Evolutionary conservation across 2,888 invertebrate species (phyloP), one percentile per base, ranked within the genome.

Genomic region (Oxyteleia sp.): DNA sequence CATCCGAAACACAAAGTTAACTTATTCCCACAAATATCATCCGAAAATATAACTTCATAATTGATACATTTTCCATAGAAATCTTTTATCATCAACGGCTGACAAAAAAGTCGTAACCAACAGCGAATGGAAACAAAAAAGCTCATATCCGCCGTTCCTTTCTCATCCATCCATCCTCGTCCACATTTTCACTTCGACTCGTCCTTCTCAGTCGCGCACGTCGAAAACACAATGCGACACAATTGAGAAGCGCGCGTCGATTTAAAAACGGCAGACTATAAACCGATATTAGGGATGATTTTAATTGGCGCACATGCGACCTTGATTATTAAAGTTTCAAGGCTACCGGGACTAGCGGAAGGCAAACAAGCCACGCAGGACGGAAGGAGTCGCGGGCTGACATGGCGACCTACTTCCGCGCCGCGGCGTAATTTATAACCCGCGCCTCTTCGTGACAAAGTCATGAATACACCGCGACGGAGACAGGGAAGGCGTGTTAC

Each of bases 401-500:
- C 80, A 84, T 78, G 80, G 82, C 85, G 87, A 87, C 87, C 87
- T 80, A 87, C 85, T 87, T 87, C 79, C 80, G 81, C 84, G 78
- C 45, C 78, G 68, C 68, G 81, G 55, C 61, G 59, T 79, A 83
- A 84, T 84, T 86, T 86, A 82, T 84, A 75, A 72, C 80, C 76
- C 72, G 79, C 69, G 84, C 71, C 79, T 85, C 81, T 69, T 80
- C 84, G 82, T 76, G 82, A 80, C 82, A 72, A 82, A 80, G 82
- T 82, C 82, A 75, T 80, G 81, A 84, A 85, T 64, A 84, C 64
- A 69, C 55, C 72, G 64, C 79, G 78, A 59, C 75, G 38, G 68
- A 84, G 80, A 69, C 80, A 29, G 85, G 75, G 86, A 90, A 87
- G 87, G 88, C 86, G 87, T 86, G 85, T 79, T 84, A 86, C 85